Percentiles rank a stretch among this genome's conserved stretches.
Conservation (phyloP, 2,113 vertebrate species). For the Cathartes aura region DNA sequence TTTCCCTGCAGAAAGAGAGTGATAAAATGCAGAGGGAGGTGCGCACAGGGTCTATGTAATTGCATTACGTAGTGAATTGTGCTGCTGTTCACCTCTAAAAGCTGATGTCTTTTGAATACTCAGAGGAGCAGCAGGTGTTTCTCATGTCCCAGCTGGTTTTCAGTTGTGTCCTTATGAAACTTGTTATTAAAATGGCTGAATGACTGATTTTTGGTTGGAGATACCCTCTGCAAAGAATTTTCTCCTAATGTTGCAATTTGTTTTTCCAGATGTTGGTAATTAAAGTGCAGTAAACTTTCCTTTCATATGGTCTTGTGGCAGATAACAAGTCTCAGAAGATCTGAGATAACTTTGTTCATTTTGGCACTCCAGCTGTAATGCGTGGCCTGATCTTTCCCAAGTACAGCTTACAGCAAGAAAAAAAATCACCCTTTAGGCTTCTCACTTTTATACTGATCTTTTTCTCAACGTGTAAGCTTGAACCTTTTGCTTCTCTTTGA, state of each 20-base stretch:
- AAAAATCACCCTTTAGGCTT: neutral
- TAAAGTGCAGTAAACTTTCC: neutral
- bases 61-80: neutral
- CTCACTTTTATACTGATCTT: neutral
- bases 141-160: neutral
- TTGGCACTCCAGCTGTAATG: neutral
- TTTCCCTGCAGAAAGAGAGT: neutral
- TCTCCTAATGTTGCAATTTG: neutral
- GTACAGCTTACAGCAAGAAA: neutral
- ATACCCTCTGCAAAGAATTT: neutral
- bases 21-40: neutral
- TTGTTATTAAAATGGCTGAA: neutral
- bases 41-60: neutral
- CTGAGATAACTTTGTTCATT: neutral
- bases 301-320: neutral
- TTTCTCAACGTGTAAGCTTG: neutral
- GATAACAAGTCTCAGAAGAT: neutral
- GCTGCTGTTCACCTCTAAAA: neutral
- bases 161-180: neutral
- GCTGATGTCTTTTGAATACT: neutral
- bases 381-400: neutral
- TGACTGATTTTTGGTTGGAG: neutral
- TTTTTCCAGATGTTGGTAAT: conserved; percentile 39
- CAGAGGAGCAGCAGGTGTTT: neutral
- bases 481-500: neutral